Evolutionary conservation across 2,113 vertebrate species (phyloP).

Genomic region (Ptychochromis oligacanthus): DNA sequence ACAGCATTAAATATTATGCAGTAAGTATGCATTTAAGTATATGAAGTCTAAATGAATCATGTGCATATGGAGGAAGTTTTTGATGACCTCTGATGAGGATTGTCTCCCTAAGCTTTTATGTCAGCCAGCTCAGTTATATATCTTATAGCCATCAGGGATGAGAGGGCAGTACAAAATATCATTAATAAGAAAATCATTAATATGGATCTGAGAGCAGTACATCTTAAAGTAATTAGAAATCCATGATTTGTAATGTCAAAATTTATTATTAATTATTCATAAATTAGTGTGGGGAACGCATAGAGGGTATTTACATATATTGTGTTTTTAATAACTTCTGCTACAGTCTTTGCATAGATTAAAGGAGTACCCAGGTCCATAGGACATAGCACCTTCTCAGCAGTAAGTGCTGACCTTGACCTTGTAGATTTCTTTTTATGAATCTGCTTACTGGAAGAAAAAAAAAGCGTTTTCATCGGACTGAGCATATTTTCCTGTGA

Average conservation of each 20-base stretch:
- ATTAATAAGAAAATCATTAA: slow-evolving; percentile 72
- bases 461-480: slow-evolving; percentile 21
- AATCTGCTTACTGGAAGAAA: slow-evolving; percentile 15
- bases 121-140: slow-evolving; percentile 42
- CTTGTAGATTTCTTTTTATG: slow-evolving; percentile 30
- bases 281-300: slow-evolving; percentile 14
- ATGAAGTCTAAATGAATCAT: slow-evolving; percentile 39
- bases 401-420: slow-evolving; percentile 54
- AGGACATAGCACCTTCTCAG: slow-evolving; percentile 10
- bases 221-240: slow-evolving; percentile 65
- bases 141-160: slow-evolving; percentile 52
- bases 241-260: slow-evolving; percentile 50
- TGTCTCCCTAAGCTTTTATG: slow-evolving; percentile 33
- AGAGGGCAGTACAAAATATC: slow-evolving; percentile 54
- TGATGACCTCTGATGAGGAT: slow-evolving; percentile 35
- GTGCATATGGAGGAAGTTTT: slow-evolving; percentile 23
- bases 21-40: slow-evolving; percentile 55
- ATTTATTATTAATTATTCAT: slow-evolving; percentile 57
- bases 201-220: slow-evolving; percentile 57
- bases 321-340: not conserved
- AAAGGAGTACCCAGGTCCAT: not conserved
- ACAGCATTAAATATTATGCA: slow-evolving; percentile 28
- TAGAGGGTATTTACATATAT: slow-evolving; percentile 13
- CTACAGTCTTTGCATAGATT: not conserved
- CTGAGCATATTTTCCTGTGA: slow-evolving; percentile 46